Percentiles rank a stretch among this genome's conserved stretches.
These are phyloP conservation scores for Catocala fraxini DNA, from an alignment of 2,888 invertebrate species.

Conservation along the genomic window DNA sequence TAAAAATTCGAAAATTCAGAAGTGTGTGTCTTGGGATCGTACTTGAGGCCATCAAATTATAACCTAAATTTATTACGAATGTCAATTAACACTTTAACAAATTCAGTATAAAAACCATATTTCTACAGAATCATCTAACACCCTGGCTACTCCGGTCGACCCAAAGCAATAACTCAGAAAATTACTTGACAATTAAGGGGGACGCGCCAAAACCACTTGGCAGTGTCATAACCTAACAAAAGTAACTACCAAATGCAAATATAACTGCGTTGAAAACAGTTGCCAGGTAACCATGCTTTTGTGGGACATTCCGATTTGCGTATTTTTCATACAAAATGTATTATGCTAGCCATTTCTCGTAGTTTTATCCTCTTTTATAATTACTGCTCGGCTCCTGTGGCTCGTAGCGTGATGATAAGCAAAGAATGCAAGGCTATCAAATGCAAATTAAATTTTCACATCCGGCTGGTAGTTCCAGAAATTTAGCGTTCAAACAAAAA, in stretches of 20 bases:
- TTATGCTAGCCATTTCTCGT: background rate
- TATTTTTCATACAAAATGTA: background rate
- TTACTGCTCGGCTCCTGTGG: no score
- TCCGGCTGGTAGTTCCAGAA: no score
- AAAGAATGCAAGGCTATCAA: no score
- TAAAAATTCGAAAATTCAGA: no score
- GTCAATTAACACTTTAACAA: background rate
- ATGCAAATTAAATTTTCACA: no score
- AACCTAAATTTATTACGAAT: no score
- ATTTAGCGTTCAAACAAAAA: no score
- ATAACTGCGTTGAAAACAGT: slow-evolving; percentile 61
- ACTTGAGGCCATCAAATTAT: no score
- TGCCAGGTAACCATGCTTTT: background rate
- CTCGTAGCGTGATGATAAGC: no score
- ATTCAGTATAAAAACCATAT: background rate
- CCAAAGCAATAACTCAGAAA: slow-evolving; percentile 43
- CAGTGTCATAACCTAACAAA: slow-evolving; percentile 54
- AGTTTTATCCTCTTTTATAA: no score
- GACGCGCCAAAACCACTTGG: slow-evolving; percentile 67
- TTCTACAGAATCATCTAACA: slow-evolving; percentile 3
- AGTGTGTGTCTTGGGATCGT: no score
- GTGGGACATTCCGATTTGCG: background rate
- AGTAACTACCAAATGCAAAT: slow-evolving; percentile 69
- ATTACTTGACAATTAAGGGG: slow-evolving; percentile 58
- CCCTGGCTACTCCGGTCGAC: background rate